Percentiles rank a stretch among this genome's conserved stretches.
phyloP scores from a whole-genome alignment of 2,888 invertebrate species.

The Eristalis tenax region DNA sequence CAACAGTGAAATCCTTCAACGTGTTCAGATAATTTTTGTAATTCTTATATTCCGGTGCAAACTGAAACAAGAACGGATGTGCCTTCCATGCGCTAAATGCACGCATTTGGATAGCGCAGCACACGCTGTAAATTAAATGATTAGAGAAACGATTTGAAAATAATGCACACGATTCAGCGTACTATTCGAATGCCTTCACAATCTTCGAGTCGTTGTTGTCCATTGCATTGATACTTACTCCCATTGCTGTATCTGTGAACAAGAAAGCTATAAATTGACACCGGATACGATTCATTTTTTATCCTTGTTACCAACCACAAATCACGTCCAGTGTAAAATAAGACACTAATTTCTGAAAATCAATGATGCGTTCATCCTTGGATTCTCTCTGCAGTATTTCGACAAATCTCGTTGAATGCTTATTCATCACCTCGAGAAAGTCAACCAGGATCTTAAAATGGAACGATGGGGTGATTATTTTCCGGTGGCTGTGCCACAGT shows the following conservation, averaged over 20 bases:
- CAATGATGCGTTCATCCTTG: slow-evolving; percentile 78
- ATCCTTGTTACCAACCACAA: slow-evolving; percentile 64
- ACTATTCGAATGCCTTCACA: slow-evolving; percentile 82
- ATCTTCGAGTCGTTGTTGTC: slow-evolving; percentile 81
- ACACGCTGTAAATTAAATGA: slow-evolving; percentile 75
- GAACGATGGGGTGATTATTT: slow-evolving; percentile 89
- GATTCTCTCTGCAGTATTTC: slow-evolving; percentile 76
- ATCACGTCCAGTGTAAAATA: slow-evolving; percentile 84
- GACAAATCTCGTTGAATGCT: slow-evolving; percentile 82
- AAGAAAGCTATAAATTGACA: background rate
- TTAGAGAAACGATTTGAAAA: background rate
- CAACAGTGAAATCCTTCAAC: slow-evolving; percentile 78
- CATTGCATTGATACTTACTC: slow-evolving; percentile 79
- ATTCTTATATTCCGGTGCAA: slow-evolving; percentile 82
- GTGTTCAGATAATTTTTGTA: slow-evolving; percentile 80
- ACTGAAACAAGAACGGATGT: slow-evolving; percentile 74
- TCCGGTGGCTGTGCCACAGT: slow-evolving; percentile 86
- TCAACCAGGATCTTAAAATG: slow-evolving; percentile 90
- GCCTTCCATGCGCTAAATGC: slow-evolving; percentile 75
- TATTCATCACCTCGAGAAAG: slow-evolving; percentile 83
- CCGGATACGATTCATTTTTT: background rate
- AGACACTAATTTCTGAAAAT: slow-evolving; percentile 74
- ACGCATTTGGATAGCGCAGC: slow-evolving; percentile 76
- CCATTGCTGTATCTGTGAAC: slow-evolving; percentile 77
- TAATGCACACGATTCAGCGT: slow-evolving; percentile 42